Conservation (phyloP, 2,888 invertebrate species). For the Ernsta delagoae region DNA sequence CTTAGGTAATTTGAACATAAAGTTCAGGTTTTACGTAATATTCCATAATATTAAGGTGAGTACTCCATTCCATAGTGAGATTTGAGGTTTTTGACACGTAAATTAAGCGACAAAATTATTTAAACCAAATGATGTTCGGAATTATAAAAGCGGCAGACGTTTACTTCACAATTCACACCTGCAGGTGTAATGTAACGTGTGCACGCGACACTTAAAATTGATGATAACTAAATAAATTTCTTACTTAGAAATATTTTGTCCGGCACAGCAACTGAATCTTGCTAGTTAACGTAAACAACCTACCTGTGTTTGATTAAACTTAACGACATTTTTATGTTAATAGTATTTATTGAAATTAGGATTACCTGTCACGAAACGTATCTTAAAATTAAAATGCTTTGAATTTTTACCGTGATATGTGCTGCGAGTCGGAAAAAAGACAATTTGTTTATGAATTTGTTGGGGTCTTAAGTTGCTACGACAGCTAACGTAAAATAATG, state of each 20-base stretch:
- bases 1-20: no score
- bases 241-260: constrained; percentile 15
- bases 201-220: constrained; percentile 25
- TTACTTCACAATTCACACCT: constrained; percentile 17
- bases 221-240: constrained; percentile 22
- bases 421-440: not conserved
- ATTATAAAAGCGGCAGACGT: constrained; percentile 1
- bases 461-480: constrained; percentile 5
- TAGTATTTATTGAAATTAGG: constrained; percentile 14
- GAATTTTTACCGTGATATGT: constrained; percentile 5
- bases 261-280: not conserved
- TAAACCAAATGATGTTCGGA: constrained; percentile 15
- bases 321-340: constrained; percentile 21
- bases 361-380: not conserved
- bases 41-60: no score
- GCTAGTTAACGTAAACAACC: constrained; percentile 1
- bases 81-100: not conserved
- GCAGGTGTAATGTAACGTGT: constrained; percentile 14
- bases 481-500: not conserved
- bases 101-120: constrained; percentile 17
- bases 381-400: constrained; percentile 11
- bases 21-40: no score
- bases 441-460: constrained; percentile 7
- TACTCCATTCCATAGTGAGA: not conserved
- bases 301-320: constrained; percentile 6